phyloP scores from a whole-genome alignment of 2,113 vertebrate species.

The Peromyscus californicus region DNA sequence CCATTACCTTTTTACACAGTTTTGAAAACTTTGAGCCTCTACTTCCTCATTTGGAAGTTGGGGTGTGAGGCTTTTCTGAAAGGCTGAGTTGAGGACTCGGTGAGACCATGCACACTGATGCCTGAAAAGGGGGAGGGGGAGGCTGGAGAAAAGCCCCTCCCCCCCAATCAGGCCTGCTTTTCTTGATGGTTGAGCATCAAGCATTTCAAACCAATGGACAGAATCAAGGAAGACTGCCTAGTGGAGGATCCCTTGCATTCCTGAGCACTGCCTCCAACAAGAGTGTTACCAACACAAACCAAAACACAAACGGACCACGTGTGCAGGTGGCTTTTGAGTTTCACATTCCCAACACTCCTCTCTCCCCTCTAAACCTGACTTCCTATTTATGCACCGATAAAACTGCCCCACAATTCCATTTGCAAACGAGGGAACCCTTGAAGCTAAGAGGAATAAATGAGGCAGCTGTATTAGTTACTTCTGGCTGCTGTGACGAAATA shows the following conservation, averaged over 20 bases:
- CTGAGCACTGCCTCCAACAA: background rate
- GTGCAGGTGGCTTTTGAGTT: background rate
- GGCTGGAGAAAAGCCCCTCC: background rate
- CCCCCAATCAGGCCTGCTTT: background rate
- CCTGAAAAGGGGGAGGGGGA: background rate
- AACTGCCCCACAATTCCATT: background rate
- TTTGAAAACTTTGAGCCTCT: background rate
- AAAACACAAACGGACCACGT: background rate
- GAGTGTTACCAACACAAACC: background rate
- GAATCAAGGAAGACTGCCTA: background rate
- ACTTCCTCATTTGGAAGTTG: background rate
- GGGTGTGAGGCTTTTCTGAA: background rate
- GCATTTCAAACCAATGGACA: background rate
- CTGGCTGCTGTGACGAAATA: background rate
- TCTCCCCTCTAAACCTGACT: background rate
- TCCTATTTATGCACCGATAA: background rate
- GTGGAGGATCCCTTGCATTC: background rate
- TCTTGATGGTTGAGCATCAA: background rate
- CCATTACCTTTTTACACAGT: background rate
- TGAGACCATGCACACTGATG: background rate
- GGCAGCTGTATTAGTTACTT: background rate
- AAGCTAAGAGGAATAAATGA: background rate
- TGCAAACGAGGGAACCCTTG: background rate
- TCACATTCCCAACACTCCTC: background rate
- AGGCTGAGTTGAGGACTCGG: background rate